These are phyloP conservation scores for Caenorhabditis parvicauda DNA, from an alignment of 2,888 invertebrate species.

Conservation along the genomic window DNA sequence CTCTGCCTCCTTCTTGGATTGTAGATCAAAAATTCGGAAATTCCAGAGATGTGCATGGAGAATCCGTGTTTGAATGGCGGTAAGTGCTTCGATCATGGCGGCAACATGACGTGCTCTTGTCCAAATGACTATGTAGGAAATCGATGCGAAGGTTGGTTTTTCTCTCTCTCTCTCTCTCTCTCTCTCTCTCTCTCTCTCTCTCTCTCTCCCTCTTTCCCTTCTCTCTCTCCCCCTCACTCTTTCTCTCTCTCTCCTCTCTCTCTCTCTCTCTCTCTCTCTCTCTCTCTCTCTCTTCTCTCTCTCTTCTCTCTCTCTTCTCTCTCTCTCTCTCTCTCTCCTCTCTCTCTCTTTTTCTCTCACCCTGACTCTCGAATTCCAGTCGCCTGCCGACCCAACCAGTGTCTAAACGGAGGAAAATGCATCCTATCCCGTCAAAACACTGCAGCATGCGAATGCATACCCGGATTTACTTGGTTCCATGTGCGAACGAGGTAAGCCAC, in stretches of 20 bases:
- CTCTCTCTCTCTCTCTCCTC: neutral
- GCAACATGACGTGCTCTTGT: no score
- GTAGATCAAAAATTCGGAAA: no score
- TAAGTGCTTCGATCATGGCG: no score
- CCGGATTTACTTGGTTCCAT: slow-evolving; percentile 30
- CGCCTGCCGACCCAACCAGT: slow-evolving; percentile 26
- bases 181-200: neutral
- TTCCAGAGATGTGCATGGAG: no score
- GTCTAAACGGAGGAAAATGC: slow-evolving; percentile 34
- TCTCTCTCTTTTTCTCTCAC: neutral
- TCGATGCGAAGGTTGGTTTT: no score
- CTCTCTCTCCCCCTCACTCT: neutral
- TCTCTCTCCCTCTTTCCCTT: neutral
- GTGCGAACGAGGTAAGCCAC: slow-evolving; percentile 29
- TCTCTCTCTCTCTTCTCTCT: neutral
- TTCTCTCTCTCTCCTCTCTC: neutral
- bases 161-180: neutral
- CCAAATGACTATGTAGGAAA: no score
- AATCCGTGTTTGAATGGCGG: no score
- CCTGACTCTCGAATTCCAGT: slow-evolving; percentile 19
- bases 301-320: slow-evolving; percentile 1
- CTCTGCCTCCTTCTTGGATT: no score
- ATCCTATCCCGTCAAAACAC: slow-evolving; percentile 26
- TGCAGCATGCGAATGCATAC: slow-evolving; percentile 34
- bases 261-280: neutral